Base-by-base conservation (phyloP, 30 jellyfish, hydroid and myxozoan species). In the Hydractinia echinata region DNA sequence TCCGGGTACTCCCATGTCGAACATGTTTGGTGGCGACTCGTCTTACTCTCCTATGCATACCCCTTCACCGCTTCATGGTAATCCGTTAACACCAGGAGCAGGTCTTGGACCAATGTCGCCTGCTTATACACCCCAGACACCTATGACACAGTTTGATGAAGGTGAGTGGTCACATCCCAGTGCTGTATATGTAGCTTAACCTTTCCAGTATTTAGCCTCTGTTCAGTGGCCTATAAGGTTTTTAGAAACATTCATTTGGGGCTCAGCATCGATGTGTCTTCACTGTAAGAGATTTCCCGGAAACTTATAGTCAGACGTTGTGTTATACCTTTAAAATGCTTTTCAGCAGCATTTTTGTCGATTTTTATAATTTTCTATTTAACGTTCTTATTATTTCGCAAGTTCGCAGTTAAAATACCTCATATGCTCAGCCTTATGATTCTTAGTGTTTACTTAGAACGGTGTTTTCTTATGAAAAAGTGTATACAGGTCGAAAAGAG, bases 41-140 rank as follows among this genome's bases (percentile, higher is more conserved):
- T 60, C 96, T 18, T 94, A 87, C 77, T 88, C 97, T 0, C 99
- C 99, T 20, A 81, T 94, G 95, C 95, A 85, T 53, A 94, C 99
- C 1, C 97, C 99, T 0, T 88, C 99, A 51, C 99, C 99, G 10
- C 84, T 87, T 85, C 73, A 78, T 76, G 99, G 99, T 5, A 94
- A 95, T 9, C 99, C 99, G 11, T 85, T 94, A 80, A 94, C 99
- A 58, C 99, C 99, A 4, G 99, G 99, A 0, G 90, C 96, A 56
- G 99, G 99, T 53, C 79, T 94, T 49, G 95, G 87, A 13, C 99
- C 99, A 3, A 76, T 84, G 88, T 94, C 99, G 5, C 91, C 91
- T 8, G 91, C 91, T 7, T 83, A 83, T 83, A 83, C 85, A 48
- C 99, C 99, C 6, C 70, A 79, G 81, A 82, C 99, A 9, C 97